A percentile compares a stretch with the other conserved stretches of the same genome.
Conservation (phyloP, 2,113 vertebrate genomes). For the Grantiella picta region DNA sequence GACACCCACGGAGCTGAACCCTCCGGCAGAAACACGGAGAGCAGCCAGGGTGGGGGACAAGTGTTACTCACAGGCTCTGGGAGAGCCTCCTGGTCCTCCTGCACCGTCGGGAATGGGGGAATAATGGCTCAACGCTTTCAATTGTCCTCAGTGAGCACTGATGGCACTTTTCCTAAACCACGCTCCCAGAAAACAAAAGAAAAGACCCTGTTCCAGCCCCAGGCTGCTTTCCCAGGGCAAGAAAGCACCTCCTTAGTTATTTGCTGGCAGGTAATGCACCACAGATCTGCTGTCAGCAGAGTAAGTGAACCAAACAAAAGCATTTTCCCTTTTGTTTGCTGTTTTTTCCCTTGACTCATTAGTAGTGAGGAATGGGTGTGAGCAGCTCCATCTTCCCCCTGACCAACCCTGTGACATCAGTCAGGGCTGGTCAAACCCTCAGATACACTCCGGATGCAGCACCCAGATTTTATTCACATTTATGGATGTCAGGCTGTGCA, state of each 20-base stretch:
- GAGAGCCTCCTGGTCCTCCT: neutral
- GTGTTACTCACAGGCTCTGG: neutral
- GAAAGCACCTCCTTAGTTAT: neutral
- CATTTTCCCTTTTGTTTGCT: neutral
- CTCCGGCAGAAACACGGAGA: accelerated
- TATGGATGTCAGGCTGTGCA: accelerated
- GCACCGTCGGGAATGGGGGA: neutral
- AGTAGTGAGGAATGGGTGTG: neutral
- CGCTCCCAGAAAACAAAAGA: neutral
- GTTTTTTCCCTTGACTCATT: neutral
- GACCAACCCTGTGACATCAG: neutral
- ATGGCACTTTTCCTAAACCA: neutral
- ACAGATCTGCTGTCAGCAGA: neutral
- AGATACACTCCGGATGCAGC: accelerated
- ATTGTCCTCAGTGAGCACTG: accelerated
- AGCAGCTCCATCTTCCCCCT: neutral
- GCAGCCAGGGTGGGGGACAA: neutral
- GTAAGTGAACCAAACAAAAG: neutral
- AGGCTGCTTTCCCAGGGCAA: neutral
- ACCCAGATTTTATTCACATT: neutral
- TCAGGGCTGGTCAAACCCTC: neutral
- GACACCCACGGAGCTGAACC: neutral
- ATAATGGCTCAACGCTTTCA: neutral
- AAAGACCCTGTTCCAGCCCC: neutral
- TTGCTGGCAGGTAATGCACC: neutral